These are phyloP conservation scores for Catocala nupta DNA, from an alignment of 2,888 invertebrate genomes.

Conservation along the genomic window DNA sequence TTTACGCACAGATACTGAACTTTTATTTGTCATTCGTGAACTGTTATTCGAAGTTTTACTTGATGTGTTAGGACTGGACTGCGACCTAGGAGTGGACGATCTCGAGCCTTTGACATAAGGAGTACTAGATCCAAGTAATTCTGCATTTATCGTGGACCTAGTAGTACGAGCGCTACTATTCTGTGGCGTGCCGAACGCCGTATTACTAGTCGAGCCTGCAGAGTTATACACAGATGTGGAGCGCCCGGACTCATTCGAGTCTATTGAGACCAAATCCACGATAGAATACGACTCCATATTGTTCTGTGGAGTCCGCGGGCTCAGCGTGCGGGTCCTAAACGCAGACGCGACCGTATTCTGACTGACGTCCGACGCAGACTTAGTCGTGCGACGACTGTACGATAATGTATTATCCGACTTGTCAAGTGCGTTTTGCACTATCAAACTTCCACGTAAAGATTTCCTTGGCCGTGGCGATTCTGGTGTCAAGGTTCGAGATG, in stretches of 20 bases:
- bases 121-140: conserved; percentile 66
- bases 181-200: conserved; percentile 62
- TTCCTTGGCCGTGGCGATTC: conserved; percentile 52
- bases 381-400: conserved; percentile 11
- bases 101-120: conserved; percentile 57
- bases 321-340: conserved; percentile 54
- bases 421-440: conserved; percentile 60
- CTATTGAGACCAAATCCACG: conserved; percentile 74
- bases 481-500: conserved; percentile 38
- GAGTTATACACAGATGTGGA: conserved; percentile 68
- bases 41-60: conserved; percentile 25
- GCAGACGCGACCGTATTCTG: conserved; percentile 47
- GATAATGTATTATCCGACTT: conserved; percentile 19
- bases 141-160: conserved; percentile 57
- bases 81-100: conserved; percentile 40
- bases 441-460: conserved; percentile 57
- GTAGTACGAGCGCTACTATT: conserved; percentile 48
- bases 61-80: conserved; percentile 42
- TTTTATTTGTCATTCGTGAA: conserved; percentile 28
- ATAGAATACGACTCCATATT: conserved; percentile 74
- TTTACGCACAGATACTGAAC: conserved; percentile 43
- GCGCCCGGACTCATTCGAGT: conserved; percentile 60
- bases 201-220: conserved; percentile 53
- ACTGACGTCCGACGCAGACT: conserved; percentile 30
- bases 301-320: conserved; percentile 48